These are phyloP conservation scores for Gymnocheta viridis DNA, from an alignment of 2,888 invertebrate species.

Conservation along the genomic window DNA sequence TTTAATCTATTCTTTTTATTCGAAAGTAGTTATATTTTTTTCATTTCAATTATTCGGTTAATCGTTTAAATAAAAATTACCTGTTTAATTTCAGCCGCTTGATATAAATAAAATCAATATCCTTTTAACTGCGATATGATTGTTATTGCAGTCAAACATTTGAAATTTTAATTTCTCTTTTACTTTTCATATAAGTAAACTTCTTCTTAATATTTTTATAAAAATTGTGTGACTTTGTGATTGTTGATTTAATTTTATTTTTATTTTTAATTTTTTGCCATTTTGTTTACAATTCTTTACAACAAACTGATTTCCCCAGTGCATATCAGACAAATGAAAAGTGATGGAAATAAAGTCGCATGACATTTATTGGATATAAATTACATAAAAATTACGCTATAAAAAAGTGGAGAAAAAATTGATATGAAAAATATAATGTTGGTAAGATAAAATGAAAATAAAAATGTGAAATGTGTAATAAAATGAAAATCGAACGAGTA, in stretches of 20 bases:
- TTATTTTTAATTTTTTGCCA: constrained; percentile 6
- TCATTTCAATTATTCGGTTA: too few species aligned
- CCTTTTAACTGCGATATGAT: too few species aligned
- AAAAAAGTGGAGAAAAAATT: constrained; percentile 13
- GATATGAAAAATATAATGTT: neutral
- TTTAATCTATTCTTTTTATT: too few species aligned
- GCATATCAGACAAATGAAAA: constrained; percentile 62
- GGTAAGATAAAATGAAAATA: neutral
- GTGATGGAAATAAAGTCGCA: constrained; percentile 64
- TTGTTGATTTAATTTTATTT: constrained; percentile 42
- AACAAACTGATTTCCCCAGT: constrained; percentile 57
- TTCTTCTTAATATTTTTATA: neutral
- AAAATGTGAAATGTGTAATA: constrained; percentile 12
- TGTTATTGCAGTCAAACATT: too few species aligned
- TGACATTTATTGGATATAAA: constrained; percentile 35
- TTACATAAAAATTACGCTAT: neutral
- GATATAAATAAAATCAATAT: too few species aligned
- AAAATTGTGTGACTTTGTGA: neutral
- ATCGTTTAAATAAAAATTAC: too few species aligned
- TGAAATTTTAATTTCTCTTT: too few species aligned
- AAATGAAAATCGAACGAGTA: constrained; percentile 49
- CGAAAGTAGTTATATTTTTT: too few species aligned
- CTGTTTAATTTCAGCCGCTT: too few species aligned
- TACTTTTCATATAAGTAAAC: neutral
- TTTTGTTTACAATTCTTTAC: neutral